Base-by-base conservation (phyloP, 1,140 invertebrate species). In the Hycleus cichorii region DNA sequence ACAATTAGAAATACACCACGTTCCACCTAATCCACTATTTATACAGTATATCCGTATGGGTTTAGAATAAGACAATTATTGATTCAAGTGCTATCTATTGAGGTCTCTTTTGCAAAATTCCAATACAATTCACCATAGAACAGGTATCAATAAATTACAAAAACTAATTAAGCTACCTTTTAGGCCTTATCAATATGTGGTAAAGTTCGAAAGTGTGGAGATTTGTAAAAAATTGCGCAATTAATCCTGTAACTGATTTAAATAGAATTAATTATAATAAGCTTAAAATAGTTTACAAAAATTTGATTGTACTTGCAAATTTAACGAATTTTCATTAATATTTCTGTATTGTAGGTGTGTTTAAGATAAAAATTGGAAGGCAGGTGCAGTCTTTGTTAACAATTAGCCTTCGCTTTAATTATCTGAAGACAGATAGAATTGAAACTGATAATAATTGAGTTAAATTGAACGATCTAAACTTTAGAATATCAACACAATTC, bases 331-430 rank as follows among this genome's bases (percentile, higher is more conserved):
- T 3, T 47, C 38, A 39, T 51, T 53, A 56, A 32, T 48, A 47
- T 51, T 44, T 51, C 51, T 42, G 9, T 43, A 26, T 47, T 51
- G 10, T 58, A 47, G 61, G 52, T 50, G 43, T 60, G 39, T 59
- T 58, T 38, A 49, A 54, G 55, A 49, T 51, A 64, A 64, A 64
- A 64, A 18, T 18, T 64, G 63, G 63, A 64, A 64, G 63, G 63
- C 63, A 64, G 48, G 63, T 64, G 63, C 63, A 64, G 63, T 64
- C 63, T 64, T 64, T 62, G 54, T 10, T 53, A 64, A 56, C 49
- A 49, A 57, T 49, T 10, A 11, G 18, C 18, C 10, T 50, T 18
- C 8, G 6, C 32, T 50, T 50, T 39, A 26, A 50, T 11, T n/a
- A 39, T 40, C 32, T 50, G 18, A 32, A 32, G 3, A 5, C 4